Evolutionary conservation across 2,797 vertebrate genomes (phyloP).

Genomic region (Euthynnus affinis): DNA sequence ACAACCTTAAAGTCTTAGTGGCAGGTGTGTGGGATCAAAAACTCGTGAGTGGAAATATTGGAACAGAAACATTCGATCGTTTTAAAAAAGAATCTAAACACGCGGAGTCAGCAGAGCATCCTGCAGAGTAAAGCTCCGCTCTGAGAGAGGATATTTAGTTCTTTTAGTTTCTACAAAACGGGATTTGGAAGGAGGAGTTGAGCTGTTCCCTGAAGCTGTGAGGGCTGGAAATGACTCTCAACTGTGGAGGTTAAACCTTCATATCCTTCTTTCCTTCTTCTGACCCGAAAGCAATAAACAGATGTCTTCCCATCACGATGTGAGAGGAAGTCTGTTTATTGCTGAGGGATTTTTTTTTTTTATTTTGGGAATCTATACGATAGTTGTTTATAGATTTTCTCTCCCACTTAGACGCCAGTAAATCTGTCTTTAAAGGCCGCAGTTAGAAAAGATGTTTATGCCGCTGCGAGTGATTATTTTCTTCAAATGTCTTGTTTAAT

Average conservation of each 20-base stretch:
- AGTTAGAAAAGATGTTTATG: not conserved
- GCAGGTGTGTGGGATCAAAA: too few relatives aligned
- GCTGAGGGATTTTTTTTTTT: not conserved
- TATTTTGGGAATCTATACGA: not conserved
- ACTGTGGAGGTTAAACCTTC: slow-evolving; percentile 27
- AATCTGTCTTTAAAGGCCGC: not conserved
- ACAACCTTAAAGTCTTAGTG: too few relatives aligned
- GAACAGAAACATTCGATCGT: too few relatives aligned
- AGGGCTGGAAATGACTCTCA: slow-evolving; percentile 29
- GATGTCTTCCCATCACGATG: not conserved
- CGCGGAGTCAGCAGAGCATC: too few relatives aligned
- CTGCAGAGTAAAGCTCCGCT: too few relatives aligned
- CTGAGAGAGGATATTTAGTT: too few relatives aligned
- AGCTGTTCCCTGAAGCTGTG: not conserved
- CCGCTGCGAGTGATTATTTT: not conserved
- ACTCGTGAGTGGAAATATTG: too few relatives aligned
- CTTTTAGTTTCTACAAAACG: too few relatives aligned
- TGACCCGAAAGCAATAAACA: not conserved
- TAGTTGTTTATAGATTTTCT: not conserved
- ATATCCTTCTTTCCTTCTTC: slow-evolving; percentile 20
- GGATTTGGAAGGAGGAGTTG: too few relatives aligned
- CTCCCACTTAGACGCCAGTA: not conserved
- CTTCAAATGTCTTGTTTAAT: too few relatives aligned
- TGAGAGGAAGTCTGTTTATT: slow-evolving; percentile 28
- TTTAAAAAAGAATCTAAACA: too few relatives aligned